A percentile compares a stretch with the other conserved stretches of the same genome.
Conservation (phyloP, 30 jellyfish, hydroid and myxozoan genomes). For the Chironex yamaguchii region DNA sequence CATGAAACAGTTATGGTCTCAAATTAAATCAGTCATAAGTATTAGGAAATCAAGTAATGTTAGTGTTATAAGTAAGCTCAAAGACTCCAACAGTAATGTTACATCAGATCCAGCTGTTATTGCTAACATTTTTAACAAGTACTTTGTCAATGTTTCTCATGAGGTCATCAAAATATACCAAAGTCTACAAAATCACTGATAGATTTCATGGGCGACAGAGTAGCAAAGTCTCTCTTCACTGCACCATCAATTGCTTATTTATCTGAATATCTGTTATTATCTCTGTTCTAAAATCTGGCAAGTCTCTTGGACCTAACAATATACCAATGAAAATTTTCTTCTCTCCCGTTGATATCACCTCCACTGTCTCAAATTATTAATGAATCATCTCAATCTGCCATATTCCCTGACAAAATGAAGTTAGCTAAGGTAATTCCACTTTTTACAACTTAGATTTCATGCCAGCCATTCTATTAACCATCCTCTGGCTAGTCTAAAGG, state of each 20-base stretch:
- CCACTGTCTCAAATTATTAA: slow-evolving; percentile 72
- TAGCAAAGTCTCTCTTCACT: slow-evolving; percentile 38
- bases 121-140: slow-evolving; percentile 70
- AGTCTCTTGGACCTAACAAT: slow-evolving; percentile 77
- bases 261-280: slow-evolving; percentile 59
- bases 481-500: slow-evolving; percentile 76
- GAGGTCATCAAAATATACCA: slow-evolving; percentile 55
- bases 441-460: slow-evolving; percentile 70
- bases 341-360: slow-evolving; percentile 49
- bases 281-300: slow-evolving; percentile 64
- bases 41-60: slow-evolving; percentile 56
- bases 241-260: slow-evolving; percentile 67
- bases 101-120: slow-evolving; percentile 60
- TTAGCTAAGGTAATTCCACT: slow-evolving; percentile 75
- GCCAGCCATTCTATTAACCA: slow-evolving; percentile 61
- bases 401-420: slow-evolving; percentile 60
- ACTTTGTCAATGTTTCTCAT: slow-evolving; percentile 54
- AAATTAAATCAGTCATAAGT: slow-evolving; percentile 58
- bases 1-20: slow-evolving; percentile 76
- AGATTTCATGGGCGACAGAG: slow-evolving; percentile 48
- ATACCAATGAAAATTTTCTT: slow-evolving; percentile 64
- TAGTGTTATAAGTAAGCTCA: slow-evolving; percentile 61
- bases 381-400: slow-evolving; percentile 64
- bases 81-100: slow-evolving; percentile 45
- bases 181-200: slow-evolving; percentile 30